Conservation (phyloP, 1,140 invertebrate species). For the Rhynchophorus ferrugineus region DNA sequence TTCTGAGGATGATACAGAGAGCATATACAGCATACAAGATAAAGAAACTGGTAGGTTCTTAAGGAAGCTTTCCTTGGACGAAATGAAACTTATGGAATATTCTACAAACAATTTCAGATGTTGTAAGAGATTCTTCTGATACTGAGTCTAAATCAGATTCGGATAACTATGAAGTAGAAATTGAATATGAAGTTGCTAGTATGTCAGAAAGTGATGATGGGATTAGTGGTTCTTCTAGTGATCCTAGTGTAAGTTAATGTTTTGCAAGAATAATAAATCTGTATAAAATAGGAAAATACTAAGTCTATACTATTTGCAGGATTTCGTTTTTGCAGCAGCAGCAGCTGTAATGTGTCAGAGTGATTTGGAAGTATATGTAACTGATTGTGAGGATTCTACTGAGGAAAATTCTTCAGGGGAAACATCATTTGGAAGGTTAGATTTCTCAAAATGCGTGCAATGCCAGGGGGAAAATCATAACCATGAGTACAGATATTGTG, state of each 20-base stretch:
- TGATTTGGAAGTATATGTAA: constrained; percentile 32
- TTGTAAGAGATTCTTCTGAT: constrained; percentile 35
- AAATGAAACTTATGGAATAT: constrained; percentile 4
- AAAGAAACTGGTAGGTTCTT: constrained; percentile 37
- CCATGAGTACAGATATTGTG: constrained; percentile 56
- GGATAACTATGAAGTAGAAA: constrained; percentile 32
- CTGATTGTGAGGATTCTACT: constrained; percentile 48
- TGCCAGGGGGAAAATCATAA: constrained; percentile 55
- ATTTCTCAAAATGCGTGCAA: constrained; percentile 55
- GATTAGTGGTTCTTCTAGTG: constrained; percentile 26
- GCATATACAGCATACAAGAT: constrained; percentile 36
- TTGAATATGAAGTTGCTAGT: constrained; percentile 36
- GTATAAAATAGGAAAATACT: background rate
- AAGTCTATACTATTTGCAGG: constrained; percentile 19
- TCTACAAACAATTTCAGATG: constrained; percentile 35
- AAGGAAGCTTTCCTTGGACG: constrained; percentile 7
- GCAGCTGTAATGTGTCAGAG: constrained; percentile 32
- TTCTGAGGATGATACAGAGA: constrained; percentile 37
- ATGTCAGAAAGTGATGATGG: constrained; percentile 26
- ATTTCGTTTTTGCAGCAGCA: constrained; percentile 27
- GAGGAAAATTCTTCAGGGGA: constrained; percentile 41
- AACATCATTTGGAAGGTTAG: constrained; percentile 46
- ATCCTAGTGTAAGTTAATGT: constrained; percentile 30
- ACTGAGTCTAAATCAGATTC: constrained; percentile 24
- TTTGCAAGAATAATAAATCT: background rate